Evolutionary conservation across 2,113 vertebrate species (phyloP).

Genomic region (Zosterops lateralis): DNA sequence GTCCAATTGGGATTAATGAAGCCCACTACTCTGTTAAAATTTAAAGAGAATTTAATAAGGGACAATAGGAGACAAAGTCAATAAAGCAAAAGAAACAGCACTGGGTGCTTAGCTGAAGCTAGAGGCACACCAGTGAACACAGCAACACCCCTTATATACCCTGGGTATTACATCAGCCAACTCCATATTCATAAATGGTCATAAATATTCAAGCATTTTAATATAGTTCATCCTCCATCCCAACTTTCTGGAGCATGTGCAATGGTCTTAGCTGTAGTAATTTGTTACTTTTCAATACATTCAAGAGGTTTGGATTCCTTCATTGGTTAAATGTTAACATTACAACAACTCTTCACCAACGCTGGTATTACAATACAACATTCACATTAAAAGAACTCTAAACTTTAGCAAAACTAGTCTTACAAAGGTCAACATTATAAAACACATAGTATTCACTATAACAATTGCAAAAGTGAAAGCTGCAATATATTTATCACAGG

Average conservation of each 20-base stretch:
- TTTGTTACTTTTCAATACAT: background rate
- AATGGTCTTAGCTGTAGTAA: background rate
- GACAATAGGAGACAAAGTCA: background rate
- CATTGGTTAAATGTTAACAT: background rate
- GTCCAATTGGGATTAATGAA: background rate
- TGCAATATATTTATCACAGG: background rate
- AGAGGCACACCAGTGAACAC: background rate
- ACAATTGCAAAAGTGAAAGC: background rate
- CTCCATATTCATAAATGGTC: background rate
- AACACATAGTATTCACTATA: background rate
- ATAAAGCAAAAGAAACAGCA: background rate
- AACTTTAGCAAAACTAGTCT: background rate
- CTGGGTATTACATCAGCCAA: background rate
- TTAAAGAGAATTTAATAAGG: background rate
- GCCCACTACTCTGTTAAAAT: background rate
- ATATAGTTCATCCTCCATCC: background rate
- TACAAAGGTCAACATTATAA: background rate
- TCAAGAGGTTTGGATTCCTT: background rate
- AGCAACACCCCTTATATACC: background rate
- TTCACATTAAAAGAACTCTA: background rate
- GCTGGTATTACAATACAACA: background rate
- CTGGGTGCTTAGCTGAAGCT: background rate
- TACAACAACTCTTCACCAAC: background rate
- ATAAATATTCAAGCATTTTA: background rate
- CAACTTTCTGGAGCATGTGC: background rate